Evolutionary conservation across 2,888 invertebrate genomes (phyloP).

Genomic region (Allophyes oxyacanthae): DNA sequence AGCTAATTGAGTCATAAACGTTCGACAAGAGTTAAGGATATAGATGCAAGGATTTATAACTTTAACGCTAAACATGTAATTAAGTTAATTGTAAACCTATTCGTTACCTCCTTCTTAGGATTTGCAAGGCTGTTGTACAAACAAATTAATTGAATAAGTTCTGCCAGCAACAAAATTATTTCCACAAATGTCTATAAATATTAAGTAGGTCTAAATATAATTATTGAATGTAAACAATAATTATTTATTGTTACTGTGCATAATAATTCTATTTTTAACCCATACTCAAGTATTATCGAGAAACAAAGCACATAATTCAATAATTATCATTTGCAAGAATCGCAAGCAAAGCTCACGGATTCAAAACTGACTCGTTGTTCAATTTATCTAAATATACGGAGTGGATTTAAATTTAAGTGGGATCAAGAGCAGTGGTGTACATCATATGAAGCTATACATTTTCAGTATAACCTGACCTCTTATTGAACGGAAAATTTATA

Average conservation of each 20-base stretch:
- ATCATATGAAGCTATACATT: too few species aligned
- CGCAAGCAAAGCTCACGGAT: slow-evolving; percentile 8
- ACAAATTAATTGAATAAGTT: slow-evolving; percentile 1
- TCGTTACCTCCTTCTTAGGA: background rate
- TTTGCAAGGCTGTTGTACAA: background rate
- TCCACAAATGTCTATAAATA: background rate
- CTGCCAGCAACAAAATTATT: slow-evolving; percentile 1
- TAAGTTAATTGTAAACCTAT: background rate
- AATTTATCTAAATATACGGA: slow-evolving; percentile 8
- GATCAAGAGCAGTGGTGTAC: slow-evolving; percentile 13
- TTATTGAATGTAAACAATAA: background rate
- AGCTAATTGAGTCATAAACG: too few species aligned
- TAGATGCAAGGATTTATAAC: too few species aligned
- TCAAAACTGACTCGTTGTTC: background rate
- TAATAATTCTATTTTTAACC: slow-evolving; percentile 6
- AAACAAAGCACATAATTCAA: slow-evolving; percentile 8
- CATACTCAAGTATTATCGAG: background rate
- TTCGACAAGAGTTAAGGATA: too few species aligned
- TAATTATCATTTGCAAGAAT: slow-evolving; percentile 21
- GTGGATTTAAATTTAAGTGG: background rate
- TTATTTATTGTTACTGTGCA: slow-evolving; percentile 1
- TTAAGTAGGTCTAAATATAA: slow-evolving; percentile 2
- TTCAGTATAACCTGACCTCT: too few species aligned
- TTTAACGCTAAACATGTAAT: background rate
- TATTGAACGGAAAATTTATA: too few species aligned